A percentile compares a stretch with the other conserved stretches of the same genome.
Conservation (phyloP, 2,888 invertebrate species). For the Acronicta aceris region DNA sequence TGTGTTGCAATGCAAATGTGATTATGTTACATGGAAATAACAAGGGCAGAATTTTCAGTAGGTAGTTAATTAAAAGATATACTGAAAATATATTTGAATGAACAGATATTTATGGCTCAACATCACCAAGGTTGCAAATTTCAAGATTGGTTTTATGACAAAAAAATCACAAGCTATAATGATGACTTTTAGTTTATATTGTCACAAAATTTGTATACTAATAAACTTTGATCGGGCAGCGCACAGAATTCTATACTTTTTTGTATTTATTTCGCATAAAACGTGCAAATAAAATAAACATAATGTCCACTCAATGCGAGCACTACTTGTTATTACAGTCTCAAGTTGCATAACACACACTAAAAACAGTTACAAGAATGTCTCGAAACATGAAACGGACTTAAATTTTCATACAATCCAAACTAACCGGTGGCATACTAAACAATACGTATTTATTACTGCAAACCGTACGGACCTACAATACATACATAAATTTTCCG, state of each 20-base stretch:
- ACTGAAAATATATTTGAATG: too few species aligned
- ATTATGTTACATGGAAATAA: constrained; percentile 11
- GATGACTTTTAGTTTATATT: too few species aligned
- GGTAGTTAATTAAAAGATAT: not conserved
- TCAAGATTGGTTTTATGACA: too few species aligned
- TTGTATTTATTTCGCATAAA: not conserved
- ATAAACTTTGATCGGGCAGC: too few species aligned
- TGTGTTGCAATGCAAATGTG: constrained; percentile 11
- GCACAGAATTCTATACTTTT: too few species aligned
- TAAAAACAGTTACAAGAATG: constrained; percentile 22
- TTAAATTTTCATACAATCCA: constrained; percentile 45
- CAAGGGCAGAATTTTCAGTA: constrained; percentile 12
- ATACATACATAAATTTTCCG: constrained; percentile 63
- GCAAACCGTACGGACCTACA: constrained; percentile 50
- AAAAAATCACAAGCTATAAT: too few species aligned
- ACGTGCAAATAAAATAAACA: not conserved
- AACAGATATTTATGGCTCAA: too few species aligned
- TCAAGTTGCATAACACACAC: constrained; percentile 34
- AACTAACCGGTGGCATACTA: constrained; percentile 33
- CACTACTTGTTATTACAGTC: constrained; percentile 32
- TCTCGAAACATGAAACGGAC: constrained; percentile 26
- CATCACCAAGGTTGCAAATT: too few species aligned
- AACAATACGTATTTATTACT: constrained; percentile 60
- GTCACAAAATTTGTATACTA: too few species aligned
- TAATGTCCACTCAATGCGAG: constrained; percentile 15